phyloP scores from a whole-genome alignment of 2,888 invertebrate species.

The Ichneumoninae sp. region DNA sequence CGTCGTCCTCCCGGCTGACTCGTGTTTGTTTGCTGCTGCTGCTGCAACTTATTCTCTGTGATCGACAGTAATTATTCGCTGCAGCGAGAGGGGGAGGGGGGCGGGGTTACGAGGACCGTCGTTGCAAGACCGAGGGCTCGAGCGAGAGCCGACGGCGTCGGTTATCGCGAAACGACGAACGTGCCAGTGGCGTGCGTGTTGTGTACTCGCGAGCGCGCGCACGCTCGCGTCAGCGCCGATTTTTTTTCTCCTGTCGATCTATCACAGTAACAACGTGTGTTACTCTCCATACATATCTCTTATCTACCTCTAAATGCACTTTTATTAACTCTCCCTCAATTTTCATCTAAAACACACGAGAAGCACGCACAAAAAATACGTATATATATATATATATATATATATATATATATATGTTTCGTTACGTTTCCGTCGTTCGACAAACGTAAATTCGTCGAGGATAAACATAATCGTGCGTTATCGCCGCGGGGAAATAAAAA shows the following conservation, averaged over 20 bases:
- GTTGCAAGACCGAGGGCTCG: constrained; percentile 5
- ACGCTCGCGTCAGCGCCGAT: constrained; percentile 5
- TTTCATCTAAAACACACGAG: neutral
- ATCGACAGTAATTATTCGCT: constrained; percentile 1
- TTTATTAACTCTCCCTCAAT: neutral
- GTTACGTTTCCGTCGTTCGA: neutral
- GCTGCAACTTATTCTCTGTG: constrained; percentile 1
- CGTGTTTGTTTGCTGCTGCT: constrained; percentile 48
- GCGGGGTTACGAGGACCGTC: neutral
- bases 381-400: neutral
- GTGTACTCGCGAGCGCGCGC: constrained; percentile 17
- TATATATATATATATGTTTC: neutral
- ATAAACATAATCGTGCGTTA: constrained; percentile 4
- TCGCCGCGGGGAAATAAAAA: neutral
- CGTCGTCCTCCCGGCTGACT: constrained; percentile 50
- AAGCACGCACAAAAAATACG: neutral
- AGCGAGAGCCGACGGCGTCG: constrained; percentile 58
- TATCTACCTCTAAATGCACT: constrained; percentile 13
- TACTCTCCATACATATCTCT: neutral
- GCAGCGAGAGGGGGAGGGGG: neutral
- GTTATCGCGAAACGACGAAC: constrained; percentile 50
- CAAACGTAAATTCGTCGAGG: neutral
- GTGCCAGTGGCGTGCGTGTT: constrained; percentile 33
- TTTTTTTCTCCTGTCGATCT: neutral
- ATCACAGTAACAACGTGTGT: neutral